These are phyloP conservation scores for Ellobius talpinus DNA, from an alignment of 2,113 vertebrate genomes.

Conservation along the genomic window DNA sequence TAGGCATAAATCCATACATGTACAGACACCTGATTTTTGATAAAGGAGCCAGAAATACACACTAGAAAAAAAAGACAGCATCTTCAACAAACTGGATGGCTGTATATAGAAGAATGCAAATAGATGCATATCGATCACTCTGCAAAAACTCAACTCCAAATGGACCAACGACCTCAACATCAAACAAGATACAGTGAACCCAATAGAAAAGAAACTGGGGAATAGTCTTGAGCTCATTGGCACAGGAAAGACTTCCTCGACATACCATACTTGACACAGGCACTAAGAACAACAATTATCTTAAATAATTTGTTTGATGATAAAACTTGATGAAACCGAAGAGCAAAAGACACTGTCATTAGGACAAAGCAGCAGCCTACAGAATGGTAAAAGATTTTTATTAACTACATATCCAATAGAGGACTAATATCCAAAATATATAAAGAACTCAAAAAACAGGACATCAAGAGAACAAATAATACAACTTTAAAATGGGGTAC, in stretches of 20 bases:
- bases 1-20: background rate
- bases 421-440: background rate
- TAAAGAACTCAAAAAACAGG: background rate
- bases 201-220: background rate
- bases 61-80: background rate
- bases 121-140: background rate
- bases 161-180: background rate
- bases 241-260: background rate
- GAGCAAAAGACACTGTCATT: background rate
- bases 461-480: background rate
- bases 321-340: background rate
- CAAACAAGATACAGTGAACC: background rate
- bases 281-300: background rate
- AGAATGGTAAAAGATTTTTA: background rate
- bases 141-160: background rate
- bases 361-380: background rate
- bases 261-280: background rate
- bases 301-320: too few species aligned
- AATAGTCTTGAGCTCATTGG: background rate
- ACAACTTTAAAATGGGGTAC: background rate
- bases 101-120: background rate
- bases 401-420: background rate
- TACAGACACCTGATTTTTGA: background rate
- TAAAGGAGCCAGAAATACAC: background rate
- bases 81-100: background rate